These are phyloP conservation scores for Tetramorium bicarinatum DNA, from an alignment of 2,888 invertebrate genomes.

Conservation along the genomic window DNA sequence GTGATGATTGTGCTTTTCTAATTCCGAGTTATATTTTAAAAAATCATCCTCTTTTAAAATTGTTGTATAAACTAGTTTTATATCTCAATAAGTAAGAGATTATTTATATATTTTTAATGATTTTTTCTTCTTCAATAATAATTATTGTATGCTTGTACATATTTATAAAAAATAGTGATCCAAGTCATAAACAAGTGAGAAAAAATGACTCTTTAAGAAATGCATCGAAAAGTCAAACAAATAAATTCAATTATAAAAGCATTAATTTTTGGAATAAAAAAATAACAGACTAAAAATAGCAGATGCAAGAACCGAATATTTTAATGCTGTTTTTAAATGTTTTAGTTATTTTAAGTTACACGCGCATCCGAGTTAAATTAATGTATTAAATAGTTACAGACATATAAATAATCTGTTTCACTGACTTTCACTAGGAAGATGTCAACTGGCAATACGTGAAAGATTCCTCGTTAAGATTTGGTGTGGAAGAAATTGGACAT, in stretches of 20 bases:
- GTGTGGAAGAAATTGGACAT: background rate
- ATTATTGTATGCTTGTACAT: background rate
- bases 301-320: background rate
- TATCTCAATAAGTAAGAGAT: too few relatives aligned
- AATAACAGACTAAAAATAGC: background rate
- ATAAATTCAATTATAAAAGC: background rate
- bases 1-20: background rate
- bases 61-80: too few relatives aligned
- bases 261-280: background rate
- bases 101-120: background rate
- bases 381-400: background rate
- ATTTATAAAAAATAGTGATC: background rate
- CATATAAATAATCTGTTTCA: slow-evolving; percentile 18
- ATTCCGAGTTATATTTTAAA: too few relatives aligned
- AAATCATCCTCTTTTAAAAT: too few relatives aligned
- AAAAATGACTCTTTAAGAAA: background rate
- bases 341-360: background rate
- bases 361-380: background rate
- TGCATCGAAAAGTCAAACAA: background rate
- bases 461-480: slow-evolving; percentile 25
- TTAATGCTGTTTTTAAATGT: background rate
- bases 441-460: background rate
- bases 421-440: slow-evolving; percentile 23
- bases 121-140: background rate
- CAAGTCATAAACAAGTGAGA: background rate